Conservation (phyloP, 2,888 invertebrate species). For the Anthoptus insignis region DNA sequence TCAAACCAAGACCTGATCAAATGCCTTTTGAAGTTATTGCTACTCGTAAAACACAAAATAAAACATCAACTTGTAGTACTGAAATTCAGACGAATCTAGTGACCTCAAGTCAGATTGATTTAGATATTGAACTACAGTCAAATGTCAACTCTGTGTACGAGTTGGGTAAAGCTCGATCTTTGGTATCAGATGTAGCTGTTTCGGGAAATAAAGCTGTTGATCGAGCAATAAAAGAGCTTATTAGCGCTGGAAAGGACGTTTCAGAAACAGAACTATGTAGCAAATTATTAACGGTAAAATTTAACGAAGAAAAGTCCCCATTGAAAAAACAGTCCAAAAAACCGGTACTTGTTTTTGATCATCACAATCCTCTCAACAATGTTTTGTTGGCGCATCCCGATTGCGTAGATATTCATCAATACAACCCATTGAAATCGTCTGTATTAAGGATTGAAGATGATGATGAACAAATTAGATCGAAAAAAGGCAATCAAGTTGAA, state of each 20-base stretch:
- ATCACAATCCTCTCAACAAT: constrained; percentile 73
- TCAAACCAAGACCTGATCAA: constrained; percentile 69
- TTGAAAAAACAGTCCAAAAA: constrained; percentile 15
- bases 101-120: constrained; percentile 73
- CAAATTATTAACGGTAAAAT: constrained; percentile 4
- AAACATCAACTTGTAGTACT: constrained; percentile 60
- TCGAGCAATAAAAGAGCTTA: constrained; percentile 19
- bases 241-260: constrained; percentile 9
- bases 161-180: constrained; percentile 38
- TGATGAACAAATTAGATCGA: constrained; percentile 7
- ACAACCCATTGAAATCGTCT: constrained; percentile 57
- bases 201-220: constrained; percentile 19
- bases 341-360: constrained; percentile 67
- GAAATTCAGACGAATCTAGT: constrained; percentile 71
- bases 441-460: too few relatives aligned
- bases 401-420: constrained; percentile 58
- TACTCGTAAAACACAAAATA: constrained; percentile 30
- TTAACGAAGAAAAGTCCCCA: constrained; percentile 8
- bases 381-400: constrained; percentile 53
- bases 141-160: constrained; percentile 51
- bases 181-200: constrained; percentile 31
- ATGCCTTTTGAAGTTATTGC: constrained; percentile 55
- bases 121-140: constrained; percentile 55
- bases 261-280: constrained; percentile 31
- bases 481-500: constrained; percentile 32